Conservation (phyloP, 2,888 invertebrate species). For the Teleogryllus oceanicus region DNA sequence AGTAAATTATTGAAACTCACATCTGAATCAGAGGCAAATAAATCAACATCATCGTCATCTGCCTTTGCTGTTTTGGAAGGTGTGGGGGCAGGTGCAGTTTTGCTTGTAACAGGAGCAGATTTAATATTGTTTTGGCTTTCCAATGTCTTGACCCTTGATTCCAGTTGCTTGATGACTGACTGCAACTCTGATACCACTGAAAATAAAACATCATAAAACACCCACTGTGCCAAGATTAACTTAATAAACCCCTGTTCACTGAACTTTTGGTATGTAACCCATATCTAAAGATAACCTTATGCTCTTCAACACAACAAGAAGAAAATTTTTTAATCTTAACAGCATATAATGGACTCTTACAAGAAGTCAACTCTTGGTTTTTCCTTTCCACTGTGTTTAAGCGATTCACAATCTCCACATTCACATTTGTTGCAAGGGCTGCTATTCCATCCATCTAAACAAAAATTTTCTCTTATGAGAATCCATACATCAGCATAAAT, state of each 20-base stretch:
- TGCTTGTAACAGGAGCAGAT: conserved; percentile 43
- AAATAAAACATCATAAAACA: neutral
- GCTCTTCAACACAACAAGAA: too few relatives aligned
- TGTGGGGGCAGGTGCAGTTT: conserved; percentile 44
- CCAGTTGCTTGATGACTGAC: conserved; percentile 52
- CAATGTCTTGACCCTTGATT: conserved; percentile 50
- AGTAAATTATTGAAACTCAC: conserved; percentile 42
- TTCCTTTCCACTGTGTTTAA: conserved; percentile 58
- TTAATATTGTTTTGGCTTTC: conserved; percentile 41
- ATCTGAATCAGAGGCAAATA: conserved; percentile 78
- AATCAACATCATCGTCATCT: conserved; percentile 68
- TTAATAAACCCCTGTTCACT: too few relatives aligned
- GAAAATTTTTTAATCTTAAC: too few relatives aligned
- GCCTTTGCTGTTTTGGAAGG: conserved; percentile 40
- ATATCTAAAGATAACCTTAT: too few relatives aligned
- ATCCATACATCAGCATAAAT: too few relatives aligned
- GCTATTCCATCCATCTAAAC: conserved; percentile 66
- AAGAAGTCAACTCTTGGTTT: conserved; percentile 49
- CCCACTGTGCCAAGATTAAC: too few relatives aligned
- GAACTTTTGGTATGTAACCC: too few relatives aligned
- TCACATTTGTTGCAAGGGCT: conserved; percentile 47
- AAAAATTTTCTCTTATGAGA: neutral
- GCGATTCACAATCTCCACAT: conserved; percentile 54
- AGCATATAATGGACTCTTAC: conserved; percentile 33
- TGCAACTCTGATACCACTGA: conserved; percentile 29